Evolutionary conservation across 64 coral and sea anemone species (phyloP), one percentile per base, ranked within the genome.

Genomic region (Orbicella faveolata): DNA sequence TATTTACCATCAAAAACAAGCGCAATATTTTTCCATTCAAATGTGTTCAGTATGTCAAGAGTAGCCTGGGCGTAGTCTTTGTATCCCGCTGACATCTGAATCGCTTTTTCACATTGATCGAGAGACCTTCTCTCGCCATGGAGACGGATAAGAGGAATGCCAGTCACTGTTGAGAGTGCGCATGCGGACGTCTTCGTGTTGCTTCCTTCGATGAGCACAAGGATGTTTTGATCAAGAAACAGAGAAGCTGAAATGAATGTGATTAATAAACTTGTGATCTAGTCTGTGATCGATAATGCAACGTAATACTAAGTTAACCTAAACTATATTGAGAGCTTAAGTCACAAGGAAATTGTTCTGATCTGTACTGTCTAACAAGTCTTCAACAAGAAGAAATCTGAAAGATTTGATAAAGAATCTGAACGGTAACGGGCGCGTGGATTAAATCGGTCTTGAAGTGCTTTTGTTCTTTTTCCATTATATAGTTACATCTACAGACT

Each of bases 71-170:
- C 88, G 15, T 70, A 89, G 41, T 23, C 76, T 35, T 17, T 80
- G 63, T 89, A 89, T 19, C 65, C 61, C 23, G 77, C 63, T 89
- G 88, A 80, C 88, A 89, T 30, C 0, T 72, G 54, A 44, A 89
- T 62, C 34, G 77, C 35, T 8, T 55, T 48, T 63, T 75, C 41
- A 59, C 74, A 89, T 44, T 20, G 26, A 16, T 51, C 11, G 13
- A 25, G 21, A 17, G 74, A 15, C 18, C 55, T 34, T 25, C 20
- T 81, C 30, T 69, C 48, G 36, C 36, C 77, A 90, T 81, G 88
- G 88, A 90, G 69, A 81, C 77, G 88, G 34, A 90, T 70, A 13
- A 90, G 51, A 53, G 88, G 88, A 80, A 90, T 81, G 39, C 70
- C 54, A 3, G 77, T 90, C 4, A 90, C 64, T 7, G 19, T 57